These are phyloP conservation scores for Pteropus rufus DNA, from an alignment of 2,797 vertebrate genomes.

Conservation along the genomic window DNA sequence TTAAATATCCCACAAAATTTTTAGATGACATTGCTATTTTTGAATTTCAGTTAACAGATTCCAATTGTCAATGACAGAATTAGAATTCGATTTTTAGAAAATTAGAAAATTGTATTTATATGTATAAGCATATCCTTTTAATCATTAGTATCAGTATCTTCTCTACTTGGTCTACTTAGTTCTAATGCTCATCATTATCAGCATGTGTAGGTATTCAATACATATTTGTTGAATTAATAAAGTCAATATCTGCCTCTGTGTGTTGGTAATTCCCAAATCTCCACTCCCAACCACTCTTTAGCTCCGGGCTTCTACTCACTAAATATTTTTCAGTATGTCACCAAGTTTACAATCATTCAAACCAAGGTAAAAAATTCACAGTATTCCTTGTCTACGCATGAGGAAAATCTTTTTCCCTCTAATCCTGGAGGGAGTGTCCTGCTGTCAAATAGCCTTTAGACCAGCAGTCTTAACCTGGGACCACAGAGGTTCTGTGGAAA, in stretches of 20 bases:
- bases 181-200: background rate
- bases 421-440: background rate
- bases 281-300: background rate
- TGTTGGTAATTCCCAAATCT: background rate
- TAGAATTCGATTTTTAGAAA: slow-evolving; percentile 16
- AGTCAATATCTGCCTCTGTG: background rate
- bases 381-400: background rate
- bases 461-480: background rate
- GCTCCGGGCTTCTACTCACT: background rate
- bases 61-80: background rate
- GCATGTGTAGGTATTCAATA: background rate
- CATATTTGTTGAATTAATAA: background rate
- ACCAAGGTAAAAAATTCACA: background rate
- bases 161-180: background rate
- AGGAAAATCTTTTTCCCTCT: background rate
- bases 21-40: slow-evolving; percentile 46
- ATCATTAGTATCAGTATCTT: background rate
- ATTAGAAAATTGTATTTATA: background rate
- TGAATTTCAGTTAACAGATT: slow-evolving; percentile 11
- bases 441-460: background rate
- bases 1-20: slow-evolving; percentile 41
- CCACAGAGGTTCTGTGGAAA: background rate
- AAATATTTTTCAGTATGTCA: background rate
- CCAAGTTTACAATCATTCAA: background rate
- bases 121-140: background rate